Evolutionary conservation across 2,888 invertebrate genomes (phyloP), one percentile per base, ranked within the genome.

Genomic region (Hirtodrosophila histrioides): DNA sequence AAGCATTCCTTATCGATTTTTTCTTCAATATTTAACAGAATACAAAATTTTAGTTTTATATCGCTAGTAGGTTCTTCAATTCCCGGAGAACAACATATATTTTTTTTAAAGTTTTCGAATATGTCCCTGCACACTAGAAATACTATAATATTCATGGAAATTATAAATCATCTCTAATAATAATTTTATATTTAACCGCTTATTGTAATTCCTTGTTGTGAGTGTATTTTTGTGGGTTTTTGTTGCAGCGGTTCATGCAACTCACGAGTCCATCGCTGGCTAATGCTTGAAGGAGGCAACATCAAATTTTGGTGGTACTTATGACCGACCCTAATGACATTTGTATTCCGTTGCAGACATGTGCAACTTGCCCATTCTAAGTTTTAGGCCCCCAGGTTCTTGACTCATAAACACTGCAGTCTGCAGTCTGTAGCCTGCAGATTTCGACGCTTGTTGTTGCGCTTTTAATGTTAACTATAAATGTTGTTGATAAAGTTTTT

Each of bases 321-420:
- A 49, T 37, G 64, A 33, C 67, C 60, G 58, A 36, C 60, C 79
- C 69, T 85, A 83, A 85, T 86, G 84, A 88, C 86, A 85, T 74
- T 82, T 69, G 72, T 72, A 55, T 68, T 78, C 44, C 69, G 55
- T 24, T 69, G 78, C 63, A 72, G 43, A 54, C 57, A 69, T 70
- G 69, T 82, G 78, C 78, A 79, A 53, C 56, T 63, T 64, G 46
- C 40, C 60, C 48, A 62, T 56, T 56, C 24, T 6, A 65, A 62
- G 29, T 57, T 62, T 71, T 36, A 33, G 6, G 1, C 27, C 11
- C 11, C 10, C 23, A 24, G 41, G 12, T n/a, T 41, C 43, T 58
- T 45, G 31, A 31, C 64, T 54, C 55, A 61, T 62, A 53, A 61
- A 41, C 46, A 50, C 35, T 49, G 48, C 62, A 65, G 17, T 17